phyloP scores from a whole-genome alignment of 2,113 vertebrate species.

The Prionailurus viverrinus region DNA sequence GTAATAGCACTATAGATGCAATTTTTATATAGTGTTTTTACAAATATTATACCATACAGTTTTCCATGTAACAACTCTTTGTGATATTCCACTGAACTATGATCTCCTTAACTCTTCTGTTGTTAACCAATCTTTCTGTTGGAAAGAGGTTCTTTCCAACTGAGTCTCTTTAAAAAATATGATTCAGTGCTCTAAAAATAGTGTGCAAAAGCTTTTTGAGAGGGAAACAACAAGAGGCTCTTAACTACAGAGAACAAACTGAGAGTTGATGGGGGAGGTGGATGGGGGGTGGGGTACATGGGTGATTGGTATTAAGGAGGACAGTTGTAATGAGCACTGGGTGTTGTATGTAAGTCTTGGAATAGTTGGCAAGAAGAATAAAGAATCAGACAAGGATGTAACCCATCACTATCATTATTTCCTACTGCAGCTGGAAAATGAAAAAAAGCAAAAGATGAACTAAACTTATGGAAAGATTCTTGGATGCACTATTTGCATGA shows the following conservation, averaged over 20 bases:
- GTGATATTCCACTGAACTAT: conserved; percentile 3
- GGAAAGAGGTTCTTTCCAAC: neutral
- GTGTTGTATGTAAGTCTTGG: neutral
- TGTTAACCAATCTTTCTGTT: neutral
- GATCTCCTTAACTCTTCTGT: neutral
- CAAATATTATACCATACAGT: neutral
- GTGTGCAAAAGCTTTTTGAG: neutral
- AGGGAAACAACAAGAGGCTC: too few relatives aligned
- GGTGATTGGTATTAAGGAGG: too few relatives aligned
- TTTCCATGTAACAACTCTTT: conserved; percentile 5
- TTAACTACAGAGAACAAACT: too few relatives aligned
- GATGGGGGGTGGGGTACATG: too few relatives aligned
- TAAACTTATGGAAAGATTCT: neutral
- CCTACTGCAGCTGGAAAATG: neutral
- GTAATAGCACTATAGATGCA: neutral
- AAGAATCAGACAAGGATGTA: neutral
- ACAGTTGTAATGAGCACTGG: too few relatives aligned
- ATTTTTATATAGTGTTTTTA: neutral
- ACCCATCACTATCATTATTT: neutral
- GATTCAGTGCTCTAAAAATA: neutral
- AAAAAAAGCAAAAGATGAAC: conserved; percentile 31
- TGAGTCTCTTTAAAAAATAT: neutral
- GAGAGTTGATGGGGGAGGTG: too few relatives aligned
- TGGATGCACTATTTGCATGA: neutral
- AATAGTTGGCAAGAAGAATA: conserved; percentile 4